These are phyloP conservation scores for Hephaestus fuliginosus DNA, from an alignment of 2,797 vertebrate genomes.

Conservation along the genomic window DNA sequence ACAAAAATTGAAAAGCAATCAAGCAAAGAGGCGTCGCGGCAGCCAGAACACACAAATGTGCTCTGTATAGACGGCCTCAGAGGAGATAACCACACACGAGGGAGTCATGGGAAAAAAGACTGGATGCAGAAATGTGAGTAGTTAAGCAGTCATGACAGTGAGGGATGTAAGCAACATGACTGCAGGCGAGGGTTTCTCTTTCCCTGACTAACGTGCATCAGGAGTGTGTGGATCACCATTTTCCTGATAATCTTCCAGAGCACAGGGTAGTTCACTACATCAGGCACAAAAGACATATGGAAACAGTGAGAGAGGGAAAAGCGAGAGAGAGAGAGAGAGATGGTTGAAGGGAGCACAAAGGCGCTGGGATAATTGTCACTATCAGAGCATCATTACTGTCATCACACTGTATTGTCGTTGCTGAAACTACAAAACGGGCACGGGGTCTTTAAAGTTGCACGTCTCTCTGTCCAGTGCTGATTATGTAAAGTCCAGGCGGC, in stretches of 20 bases:
- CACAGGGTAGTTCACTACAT: constrained; percentile 18
- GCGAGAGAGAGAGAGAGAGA: neutral
- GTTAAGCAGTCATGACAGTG: constrained; percentile 17
- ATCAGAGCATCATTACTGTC: constrained; percentile 76
- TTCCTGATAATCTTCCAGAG: constrained; percentile 34
- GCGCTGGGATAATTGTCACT: constrained; percentile 62
- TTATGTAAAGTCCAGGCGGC: constrained; percentile 48
- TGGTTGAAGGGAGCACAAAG: constrained; percentile 38
- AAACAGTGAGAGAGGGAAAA: neutral
- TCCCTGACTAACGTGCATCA: constrained; percentile 15
- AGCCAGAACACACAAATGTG: constrained; percentile 20
- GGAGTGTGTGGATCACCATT: constrained; percentile 12
- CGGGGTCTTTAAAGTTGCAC: constrained; percentile 39
- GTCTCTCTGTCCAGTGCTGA: constrained; percentile 66
- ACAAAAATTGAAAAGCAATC: constrained; percentile 45
- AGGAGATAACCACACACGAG: constrained; percentile 1
- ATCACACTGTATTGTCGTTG: constrained; percentile 60
- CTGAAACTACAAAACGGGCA: constrained; percentile 31
- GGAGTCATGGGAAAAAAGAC: neutral
- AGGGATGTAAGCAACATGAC: neutral
- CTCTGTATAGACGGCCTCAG: neutral
- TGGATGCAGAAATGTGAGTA: constrained; percentile 1
- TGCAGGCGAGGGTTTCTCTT: constrained; percentile 18
- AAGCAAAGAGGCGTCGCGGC: constrained; percentile 4
- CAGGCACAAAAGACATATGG: constrained; percentile 10